Evolutionary conservation across 2,113 vertebrate species (phyloP), one percentile per base, ranked within the genome.

Genomic region (Brachirus orientalis): DNA sequence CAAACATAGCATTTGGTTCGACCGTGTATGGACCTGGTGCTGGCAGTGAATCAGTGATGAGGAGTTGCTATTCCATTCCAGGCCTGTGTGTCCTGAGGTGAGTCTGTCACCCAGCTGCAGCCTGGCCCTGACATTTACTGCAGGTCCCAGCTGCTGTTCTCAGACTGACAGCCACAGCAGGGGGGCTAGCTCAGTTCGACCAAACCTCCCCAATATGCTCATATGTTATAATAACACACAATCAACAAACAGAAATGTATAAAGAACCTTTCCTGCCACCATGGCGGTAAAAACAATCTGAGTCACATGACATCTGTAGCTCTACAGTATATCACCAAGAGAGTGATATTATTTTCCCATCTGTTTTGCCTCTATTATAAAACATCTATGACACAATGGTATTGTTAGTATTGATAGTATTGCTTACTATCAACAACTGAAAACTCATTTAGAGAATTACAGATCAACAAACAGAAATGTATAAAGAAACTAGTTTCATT

Each of bases 71-170:
- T 76, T 79, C 48, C 1, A 14, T 33, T 61, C 38, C 3, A 58
- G 11, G 17, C 45, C 44, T 48, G 38, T 16, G 16, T 58, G 58
- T 64, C 48, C 37, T 53, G 52, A 70, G 57, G 40, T 48, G 20
- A 35, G 53, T 77, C 64, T 75, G 38, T 80, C 51, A 43, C 56
- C 3, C 18, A 61, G 68, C 66, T 59, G 69, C 56, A 73, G 57
- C 63, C 47, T 13, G 38, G 33, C 48, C 20, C 52, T 82, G 75
- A 73, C 63, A 70, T 79, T 80, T 50, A 68, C 18, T 20, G 50
- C 36, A 28, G 18, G 4, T 51, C 52, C 44, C 66, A 56, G 55
- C 66, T 75, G 76, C 69, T 69, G 35, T 50, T 78, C 48, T 69
- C 58, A 52, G 59, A 82, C 20, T 77, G 64, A 78, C 52, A 69